These are phyloP conservation scores for Eupithecia tripunctaria DNA, from an alignment of 2,888 invertebrate species.

Conservation along the genomic window DNA sequence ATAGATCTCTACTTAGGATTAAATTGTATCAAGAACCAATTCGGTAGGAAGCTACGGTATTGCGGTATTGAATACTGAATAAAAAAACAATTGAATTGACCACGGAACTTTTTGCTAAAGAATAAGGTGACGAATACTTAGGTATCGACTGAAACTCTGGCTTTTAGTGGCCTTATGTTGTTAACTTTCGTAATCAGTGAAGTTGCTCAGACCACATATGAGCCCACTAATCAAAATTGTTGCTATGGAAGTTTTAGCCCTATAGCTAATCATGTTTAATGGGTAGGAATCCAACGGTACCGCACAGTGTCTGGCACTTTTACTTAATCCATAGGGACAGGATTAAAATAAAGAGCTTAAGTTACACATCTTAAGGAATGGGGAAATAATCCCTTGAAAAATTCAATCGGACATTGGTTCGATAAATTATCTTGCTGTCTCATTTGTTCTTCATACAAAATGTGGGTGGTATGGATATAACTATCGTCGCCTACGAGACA, in stretches of 20 bases:
- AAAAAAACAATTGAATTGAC: not conserved
- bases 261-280: constrained; percentile 40
- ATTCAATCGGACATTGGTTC: not conserved
- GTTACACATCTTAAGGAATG: constrained; percentile 9
- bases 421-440: not conserved
- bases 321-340: constrained; percentile 25
- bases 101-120: not conserved
- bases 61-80: not conserved
- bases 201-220: constrained; percentile 27
- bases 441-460: not conserved
- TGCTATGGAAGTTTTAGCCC: not conserved
- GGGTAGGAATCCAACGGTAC: constrained; percentile 44
- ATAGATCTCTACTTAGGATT: no score
- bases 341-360: constrained; percentile 21
- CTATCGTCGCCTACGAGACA: not conserved
- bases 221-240: constrained; percentile 10
- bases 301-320: constrained; percentile 51
- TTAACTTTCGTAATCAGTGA: constrained; percentile 35
- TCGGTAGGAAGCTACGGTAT: not conserved
- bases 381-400: constrained; percentile 9
- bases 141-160: not conserved
- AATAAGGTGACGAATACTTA: not conserved
- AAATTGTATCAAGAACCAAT: not conserved
- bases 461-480: not conserved
- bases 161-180: constrained; percentile 1